A percentile compares a stretch with the other conserved stretches of the same genome.
Evolutionary conservation across 1,140 invertebrate species (phyloP).

Genomic region (Adoxophyes honmai): DNA sequence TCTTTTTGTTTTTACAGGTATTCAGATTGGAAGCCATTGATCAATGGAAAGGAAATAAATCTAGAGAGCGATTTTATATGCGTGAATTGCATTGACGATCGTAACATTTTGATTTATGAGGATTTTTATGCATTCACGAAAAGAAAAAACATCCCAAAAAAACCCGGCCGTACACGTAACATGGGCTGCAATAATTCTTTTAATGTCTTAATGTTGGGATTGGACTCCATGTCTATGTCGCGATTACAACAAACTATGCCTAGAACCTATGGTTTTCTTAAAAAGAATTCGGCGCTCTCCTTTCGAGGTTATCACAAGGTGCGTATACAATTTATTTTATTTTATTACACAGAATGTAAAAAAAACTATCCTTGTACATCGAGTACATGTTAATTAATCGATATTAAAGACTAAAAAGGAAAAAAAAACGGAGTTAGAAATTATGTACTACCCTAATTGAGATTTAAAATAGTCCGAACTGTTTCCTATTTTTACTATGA

Average conservation of each 20-base stretch:
- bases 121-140: conserved; percentile 50
- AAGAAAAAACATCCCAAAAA: conserved; percentile 31
- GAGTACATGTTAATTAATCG: no score
- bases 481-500: no score
- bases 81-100: conserved; percentile 68
- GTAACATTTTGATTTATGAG: conserved; percentile 41
- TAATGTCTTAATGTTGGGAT: conserved; percentile 87
- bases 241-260: conserved; percentile 89
- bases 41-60: conserved; percentile 44
- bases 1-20: conserved; percentile 32
- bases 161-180: conserved; percentile 22
- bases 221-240: conserved; percentile 89
- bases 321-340: no score
- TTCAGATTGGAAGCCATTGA: conserved; percentile 41
- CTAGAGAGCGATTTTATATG: conserved; percentile 73
- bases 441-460: no score
- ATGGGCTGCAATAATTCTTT: conserved; percentile 49
- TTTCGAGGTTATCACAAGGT: conserved; percentile 77
- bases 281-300: conserved; percentile 77
- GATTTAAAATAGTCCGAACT: no score
- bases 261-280: conserved; percentile 82
- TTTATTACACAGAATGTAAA: no score
- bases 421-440: no score
- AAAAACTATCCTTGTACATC: no score
- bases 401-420: no score